Evolutionary conservation across 2,797 vertebrate genomes (phyloP), one percentile per base, ranked within the genome.

Genomic region (Ciconia nigra): DNA sequence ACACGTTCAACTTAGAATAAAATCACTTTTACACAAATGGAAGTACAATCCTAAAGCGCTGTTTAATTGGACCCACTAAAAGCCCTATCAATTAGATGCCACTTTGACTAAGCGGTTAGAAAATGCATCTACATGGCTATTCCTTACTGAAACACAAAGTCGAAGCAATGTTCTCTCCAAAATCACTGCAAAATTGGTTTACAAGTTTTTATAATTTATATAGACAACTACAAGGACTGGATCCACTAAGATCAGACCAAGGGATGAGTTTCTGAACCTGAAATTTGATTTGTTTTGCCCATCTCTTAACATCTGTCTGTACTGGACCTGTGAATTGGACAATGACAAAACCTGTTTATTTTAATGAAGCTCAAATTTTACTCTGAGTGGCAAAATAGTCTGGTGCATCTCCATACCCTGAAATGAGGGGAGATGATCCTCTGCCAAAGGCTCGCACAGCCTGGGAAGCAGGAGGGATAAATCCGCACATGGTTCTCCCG

Each of bases 21-120:
- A 93, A 93, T 39, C 41, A 47, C n/a, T 91, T 89, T 37, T 47
- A 81, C 59, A 66, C 65, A 91, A 91, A 93, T 59, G 82, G 58
- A 94, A 87, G 31, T 1, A 67, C 0, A 1, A 88, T 96, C 89
- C 84, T 90, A 52, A 90, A 86, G 82, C 0, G 0, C 62, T 41
- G 62, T 72, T 95, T 92, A 96, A 92, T 55, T 85, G n/a, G 81
- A 18, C 37, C 33, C 51, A 63, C 79, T 96, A 93, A 96, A 92
- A 96, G 82, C 87, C 46, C 84, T 86, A 91, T 96, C 95, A 93
- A 88, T 91, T 95, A 96, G 72, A 78, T 72, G 79, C 47, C 62
- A 24, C 51, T 92, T 66, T 73, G 86, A 67, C 74, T 62, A 83
- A 89, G 89, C 3, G 20, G 80, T 93, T 92, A 66, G 94, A 81